Percentiles rank a stretch among this genome's conserved stretches.
These are phyloP conservation scores for Crocodylus rhombifer DNA, from an alignment of 2,797 vertebrate genomes.

Conservation along the genomic window DNA sequence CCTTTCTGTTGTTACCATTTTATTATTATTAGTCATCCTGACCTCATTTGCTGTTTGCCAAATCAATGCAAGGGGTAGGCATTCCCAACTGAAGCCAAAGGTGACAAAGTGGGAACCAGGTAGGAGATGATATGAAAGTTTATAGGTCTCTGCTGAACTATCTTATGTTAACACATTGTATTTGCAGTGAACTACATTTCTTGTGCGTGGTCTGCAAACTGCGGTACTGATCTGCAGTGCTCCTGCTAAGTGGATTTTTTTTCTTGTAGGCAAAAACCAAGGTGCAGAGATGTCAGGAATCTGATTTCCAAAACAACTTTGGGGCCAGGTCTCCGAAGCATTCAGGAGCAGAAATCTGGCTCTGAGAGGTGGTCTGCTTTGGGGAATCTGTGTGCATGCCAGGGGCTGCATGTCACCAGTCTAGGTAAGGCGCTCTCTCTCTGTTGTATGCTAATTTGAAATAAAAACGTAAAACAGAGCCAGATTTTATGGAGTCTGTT, in stretches of 20 bases:
- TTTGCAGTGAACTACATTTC: slow-evolving; percentile 13
- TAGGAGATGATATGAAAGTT: neutral
- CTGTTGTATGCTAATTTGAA: neutral
- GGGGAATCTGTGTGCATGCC: neutral
- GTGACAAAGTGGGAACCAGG: neutral
- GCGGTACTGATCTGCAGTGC: slow-evolving; percentile 52
- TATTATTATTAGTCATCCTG: slow-evolving; percentile 61
- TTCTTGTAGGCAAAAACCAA: neutral
- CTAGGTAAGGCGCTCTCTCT: neutral
- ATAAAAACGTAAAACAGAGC: neutral
- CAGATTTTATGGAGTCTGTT: slow-evolving; percentile 8
- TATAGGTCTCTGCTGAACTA: slow-evolving; percentile 12
- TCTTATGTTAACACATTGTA: slow-evolving; percentile 29
- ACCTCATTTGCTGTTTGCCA: slow-evolving; percentile 51
- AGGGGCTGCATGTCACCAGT: neutral
- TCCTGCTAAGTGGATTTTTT: slow-evolving; percentile 23
- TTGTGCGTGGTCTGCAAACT: slow-evolving; percentile 45
- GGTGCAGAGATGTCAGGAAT: slow-evolving; percentile 22
- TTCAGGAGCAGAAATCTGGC: neutral
- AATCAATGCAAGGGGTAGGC: slow-evolving; percentile 64
- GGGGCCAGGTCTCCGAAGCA: slow-evolving; percentile 8
- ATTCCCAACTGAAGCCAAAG: slow-evolving; percentile 30
- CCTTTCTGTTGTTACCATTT: slow-evolving; percentile 28
- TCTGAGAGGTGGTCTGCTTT: slow-evolving; percentile 28
- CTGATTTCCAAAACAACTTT: slow-evolving; percentile 30